Conservation (phyloP, 2,888 invertebrate species). For the Drosophila antonietae region DNA sequence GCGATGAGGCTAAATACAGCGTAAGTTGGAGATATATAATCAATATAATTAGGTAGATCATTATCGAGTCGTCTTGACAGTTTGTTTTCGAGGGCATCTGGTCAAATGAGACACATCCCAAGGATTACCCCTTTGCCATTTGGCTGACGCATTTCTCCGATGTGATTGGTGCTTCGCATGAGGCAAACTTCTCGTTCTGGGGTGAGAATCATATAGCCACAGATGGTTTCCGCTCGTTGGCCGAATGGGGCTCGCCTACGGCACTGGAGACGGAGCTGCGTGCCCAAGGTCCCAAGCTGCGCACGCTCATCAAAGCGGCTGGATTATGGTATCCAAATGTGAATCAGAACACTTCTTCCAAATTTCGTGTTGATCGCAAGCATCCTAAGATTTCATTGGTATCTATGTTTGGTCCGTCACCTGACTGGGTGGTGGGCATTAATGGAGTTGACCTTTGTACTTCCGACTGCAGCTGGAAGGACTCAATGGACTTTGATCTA, state of each 20-base stretch:
- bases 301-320: slow-evolving; percentile 94
- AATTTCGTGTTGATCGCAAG: slow-evolving; percentile 92
- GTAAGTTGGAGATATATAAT: slow-evolving; percentile 84
- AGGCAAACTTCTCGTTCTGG: slow-evolving; percentile 95
- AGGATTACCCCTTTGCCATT: slow-evolving; percentile 95
- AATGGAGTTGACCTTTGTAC: slow-evolving; percentile 94
- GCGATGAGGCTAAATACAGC: slow-evolving; percentile 98
- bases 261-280: slow-evolving; percentile 95
- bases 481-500: slow-evolving; percentile 92
- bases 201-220: slow-evolving; percentile 94
- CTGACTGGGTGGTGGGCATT: slow-evolving; percentile 99
- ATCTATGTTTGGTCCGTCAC: slow-evolving; percentile 97
- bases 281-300: slow-evolving; percentile 90
- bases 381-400: slow-evolving; percentile 94
- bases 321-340: slow-evolving; percentile 96
- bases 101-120: slow-evolving; percentile 98
- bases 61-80: slow-evolving; percentile 83
- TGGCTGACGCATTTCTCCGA: slow-evolving; percentile 99
- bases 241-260: slow-evolving; percentile 91
- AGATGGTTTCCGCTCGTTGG: slow-evolving; percentile 93
- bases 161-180: slow-evolving; percentile 97
- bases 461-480: slow-evolving; percentile 96
- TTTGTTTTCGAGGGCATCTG: slow-evolving; percentile 96
- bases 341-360: slow-evolving; percentile 92
- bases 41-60: neutral